phyloP scores from a whole-genome alignment of 2,797 vertebrate species.

The Miichthys miiuy region DNA sequence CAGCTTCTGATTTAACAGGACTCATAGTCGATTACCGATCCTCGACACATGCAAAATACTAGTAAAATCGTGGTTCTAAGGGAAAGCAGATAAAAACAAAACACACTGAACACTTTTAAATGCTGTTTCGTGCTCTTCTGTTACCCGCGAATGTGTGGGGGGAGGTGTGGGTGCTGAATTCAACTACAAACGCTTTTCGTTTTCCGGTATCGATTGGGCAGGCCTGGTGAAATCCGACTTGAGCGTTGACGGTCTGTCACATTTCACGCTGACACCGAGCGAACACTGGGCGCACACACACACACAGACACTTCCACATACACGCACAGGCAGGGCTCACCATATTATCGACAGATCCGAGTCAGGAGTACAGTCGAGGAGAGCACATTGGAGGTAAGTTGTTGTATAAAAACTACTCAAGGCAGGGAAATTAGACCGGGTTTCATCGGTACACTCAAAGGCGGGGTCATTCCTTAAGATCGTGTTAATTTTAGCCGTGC shows the following conservation, averaged over 20 bases:
- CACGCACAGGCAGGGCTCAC: slow-evolving; percentile 64
- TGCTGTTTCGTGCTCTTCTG: fast-evolving
- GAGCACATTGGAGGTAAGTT: slow-evolving; percentile 72
- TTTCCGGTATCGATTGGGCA: slow-evolving; percentile 63
- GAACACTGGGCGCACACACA: slow-evolving; percentile 69
- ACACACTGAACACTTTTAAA: fast-evolving
- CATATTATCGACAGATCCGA: slow-evolving; percentile 76
- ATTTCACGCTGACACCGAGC: slow-evolving; percentile 86
- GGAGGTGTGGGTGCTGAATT: fast-evolving
- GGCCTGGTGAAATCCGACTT: slow-evolving; percentile 79
- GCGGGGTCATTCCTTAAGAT: slow-evolving; percentile 53
- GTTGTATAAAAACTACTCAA: slow-evolving; percentile 19
- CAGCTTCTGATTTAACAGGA: slow-evolving; percentile 74
- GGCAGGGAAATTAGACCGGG: slow-evolving; percentile 5
- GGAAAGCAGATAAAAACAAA: not conserved
- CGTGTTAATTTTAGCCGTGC: slow-evolving; percentile 65
- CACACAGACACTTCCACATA: too few relatives aligned
- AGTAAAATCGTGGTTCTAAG: not conserved
- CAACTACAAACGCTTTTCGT: slow-evolving; percentile 16
- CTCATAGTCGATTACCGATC: slow-evolving; percentile 49
- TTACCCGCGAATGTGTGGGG: fast-evolving
- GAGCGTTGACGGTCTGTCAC: slow-evolving; percentile 87
- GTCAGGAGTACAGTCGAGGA: slow-evolving; percentile 63
- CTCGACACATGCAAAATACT: fast-evolving
- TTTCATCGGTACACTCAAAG: slow-evolving; percentile 37